phyloP scores from a whole-genome alignment of 2,888 invertebrate genomes.

The Gastracanthus pulcherrimus region DNA sequence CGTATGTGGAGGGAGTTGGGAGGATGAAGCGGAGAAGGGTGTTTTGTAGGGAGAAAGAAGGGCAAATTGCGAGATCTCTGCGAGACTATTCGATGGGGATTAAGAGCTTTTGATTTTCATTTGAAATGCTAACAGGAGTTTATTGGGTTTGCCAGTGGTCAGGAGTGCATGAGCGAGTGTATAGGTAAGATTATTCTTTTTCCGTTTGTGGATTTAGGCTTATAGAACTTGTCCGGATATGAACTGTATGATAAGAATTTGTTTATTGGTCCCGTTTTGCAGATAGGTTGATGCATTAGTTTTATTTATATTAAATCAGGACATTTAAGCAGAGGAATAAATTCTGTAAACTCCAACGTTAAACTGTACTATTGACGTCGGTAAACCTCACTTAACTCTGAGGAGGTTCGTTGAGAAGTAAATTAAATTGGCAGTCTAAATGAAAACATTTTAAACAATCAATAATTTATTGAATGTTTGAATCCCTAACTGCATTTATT shows the following conservation, averaged over 20 bases:
- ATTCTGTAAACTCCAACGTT: too few species aligned
- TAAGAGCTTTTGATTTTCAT: conserved; percentile 49
- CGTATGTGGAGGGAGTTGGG: not conserved
- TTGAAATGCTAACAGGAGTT: conserved; percentile 25
- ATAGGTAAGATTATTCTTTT: not conserved
- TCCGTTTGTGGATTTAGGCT: not conserved
- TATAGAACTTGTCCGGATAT: too few species aligned
- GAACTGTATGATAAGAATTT: too few species aligned
- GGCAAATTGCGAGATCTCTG: conserved; percentile 41
- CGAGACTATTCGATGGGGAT: conserved; percentile 36
- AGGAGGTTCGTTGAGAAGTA: too few species aligned
- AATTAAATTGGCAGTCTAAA: too few species aligned
- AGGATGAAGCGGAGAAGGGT: not conserved
- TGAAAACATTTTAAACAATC: too few species aligned
- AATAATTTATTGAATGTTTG: too few species aligned
- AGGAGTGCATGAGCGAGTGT: too few species aligned
- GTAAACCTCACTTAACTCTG: not conserved
- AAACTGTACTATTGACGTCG: not conserved
- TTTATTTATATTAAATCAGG: not conserved
- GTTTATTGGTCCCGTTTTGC: too few species aligned
- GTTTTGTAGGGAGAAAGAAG: not conserved
- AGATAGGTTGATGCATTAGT: too few species aligned
- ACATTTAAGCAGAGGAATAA: not conserved
- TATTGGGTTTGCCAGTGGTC: not conserved
- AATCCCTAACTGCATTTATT: too few species aligned